A percentile compares a stretch with the other conserved stretches of the same genome.
These are phyloP conservation scores for Sceloporus tristichus DNA, from an alignment of 2,113 vertebrate species.

Conservation along the genomic window DNA sequence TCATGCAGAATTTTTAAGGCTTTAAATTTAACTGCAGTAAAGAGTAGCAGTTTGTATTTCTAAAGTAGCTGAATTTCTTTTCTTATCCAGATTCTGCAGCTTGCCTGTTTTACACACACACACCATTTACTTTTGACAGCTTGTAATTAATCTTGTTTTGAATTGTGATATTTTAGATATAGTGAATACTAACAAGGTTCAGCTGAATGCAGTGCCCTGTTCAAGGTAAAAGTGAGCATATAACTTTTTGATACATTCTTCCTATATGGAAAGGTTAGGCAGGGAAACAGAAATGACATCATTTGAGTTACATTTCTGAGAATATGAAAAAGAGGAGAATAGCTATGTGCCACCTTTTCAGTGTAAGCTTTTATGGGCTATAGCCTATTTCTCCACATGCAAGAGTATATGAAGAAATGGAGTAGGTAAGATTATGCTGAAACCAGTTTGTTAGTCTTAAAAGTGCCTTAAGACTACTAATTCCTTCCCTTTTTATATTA, in stretches of 20 bases:
- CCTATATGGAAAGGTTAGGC: background rate
- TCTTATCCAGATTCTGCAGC: conserved; percentile 14
- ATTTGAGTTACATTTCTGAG: background rate
- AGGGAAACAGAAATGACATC: background rate
- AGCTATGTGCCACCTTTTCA: too few relatives aligned
- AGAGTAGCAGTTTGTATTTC: background rate
- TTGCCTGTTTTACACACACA: background rate
- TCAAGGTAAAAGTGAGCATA: background rate
- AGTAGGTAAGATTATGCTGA: too few relatives aligned
- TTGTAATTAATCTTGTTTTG: background rate
- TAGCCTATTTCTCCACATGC: too few relatives aligned
- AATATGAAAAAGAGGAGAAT: too few relatives aligned
- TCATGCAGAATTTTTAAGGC: background rate
- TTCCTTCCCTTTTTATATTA: too few relatives aligned
- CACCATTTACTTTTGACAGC: background rate
- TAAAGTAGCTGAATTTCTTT: conserved; percentile 38
- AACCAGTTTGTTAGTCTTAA: too few relatives aligned
- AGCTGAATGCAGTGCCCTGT: background rate
- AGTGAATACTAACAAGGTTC: background rate
- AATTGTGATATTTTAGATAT: background rate
- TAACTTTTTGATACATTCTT: background rate
- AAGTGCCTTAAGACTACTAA: too few relatives aligned
- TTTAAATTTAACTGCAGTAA: conserved; percentile 20
- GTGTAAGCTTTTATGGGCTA: too few relatives aligned
- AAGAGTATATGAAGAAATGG: too few relatives aligned